phyloP scores from a whole-genome alignment of 2,888 invertebrate genomes.

The Spodoptera littoralis region DNA sequence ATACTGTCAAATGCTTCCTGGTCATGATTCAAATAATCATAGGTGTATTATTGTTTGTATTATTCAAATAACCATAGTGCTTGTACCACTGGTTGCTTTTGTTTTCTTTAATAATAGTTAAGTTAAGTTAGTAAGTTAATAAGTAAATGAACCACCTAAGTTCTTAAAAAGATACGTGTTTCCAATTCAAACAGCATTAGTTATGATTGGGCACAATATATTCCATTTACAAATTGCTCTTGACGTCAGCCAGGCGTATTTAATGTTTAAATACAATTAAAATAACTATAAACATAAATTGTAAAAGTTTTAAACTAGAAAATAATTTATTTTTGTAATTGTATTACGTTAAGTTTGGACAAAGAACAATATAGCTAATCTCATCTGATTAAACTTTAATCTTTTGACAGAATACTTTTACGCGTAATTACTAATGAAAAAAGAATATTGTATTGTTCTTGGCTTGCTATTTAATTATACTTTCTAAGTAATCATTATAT shows the following conservation, averaged over 20 bases:
- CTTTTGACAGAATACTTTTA: slow-evolving; percentile 12
- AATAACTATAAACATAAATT: slow-evolving; percentile 38
- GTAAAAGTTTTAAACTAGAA: slow-evolving; percentile 23
- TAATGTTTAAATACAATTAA: slow-evolving; percentile 2
- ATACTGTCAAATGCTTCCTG: too few relatives aligned
- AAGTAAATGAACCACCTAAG: too few relatives aligned
- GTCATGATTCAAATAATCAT: too few relatives aligned
- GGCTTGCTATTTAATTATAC: slow-evolving; percentile 3
- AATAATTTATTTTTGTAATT: slow-evolving; percentile 37
- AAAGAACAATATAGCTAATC: slow-evolving; percentile 36
- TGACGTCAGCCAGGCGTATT: slow-evolving; percentile 24
- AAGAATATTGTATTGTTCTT: slow-evolving; percentile 7
- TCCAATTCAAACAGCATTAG: too few relatives aligned
- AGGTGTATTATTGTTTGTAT: too few relatives aligned
- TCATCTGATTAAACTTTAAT: slow-evolving; percentile 31
- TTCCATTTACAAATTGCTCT: slow-evolving; percentile 39
- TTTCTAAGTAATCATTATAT: background rate
- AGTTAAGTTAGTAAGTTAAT: too few relatives aligned
- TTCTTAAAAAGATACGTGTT: too few relatives aligned
- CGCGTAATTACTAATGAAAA: slow-evolving; percentile 15
- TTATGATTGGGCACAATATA: slow-evolving; percentile 9
- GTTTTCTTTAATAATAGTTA: too few relatives aligned
- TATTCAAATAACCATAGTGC: too few relatives aligned
- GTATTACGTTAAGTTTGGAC: slow-evolving; percentile 13
- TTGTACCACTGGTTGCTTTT: too few relatives aligned